Percentiles rank a stretch among this genome's conserved stretches.
Evolutionary conservation across 2,797 vertebrate species (phyloP).

Genomic region (Poliocrania exsul): DNA sequence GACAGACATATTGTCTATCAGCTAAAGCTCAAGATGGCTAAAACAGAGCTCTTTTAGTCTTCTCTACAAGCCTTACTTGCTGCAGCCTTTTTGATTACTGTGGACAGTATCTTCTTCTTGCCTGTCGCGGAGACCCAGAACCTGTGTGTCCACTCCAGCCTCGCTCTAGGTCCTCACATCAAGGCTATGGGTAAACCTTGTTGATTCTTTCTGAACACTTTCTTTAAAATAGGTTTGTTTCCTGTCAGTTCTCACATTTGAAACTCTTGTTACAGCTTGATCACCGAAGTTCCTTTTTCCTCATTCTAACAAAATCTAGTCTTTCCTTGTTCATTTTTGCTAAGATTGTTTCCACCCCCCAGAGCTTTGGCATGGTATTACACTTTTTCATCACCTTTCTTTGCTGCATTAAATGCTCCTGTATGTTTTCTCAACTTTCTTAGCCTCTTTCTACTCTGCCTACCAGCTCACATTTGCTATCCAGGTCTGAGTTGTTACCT

Average conservation of each 20-base stretch:
- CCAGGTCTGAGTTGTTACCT: neutral
- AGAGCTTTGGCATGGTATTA: neutral
- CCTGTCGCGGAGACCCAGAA: neutral
- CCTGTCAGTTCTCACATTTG: neutral
- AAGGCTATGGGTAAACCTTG: conserved; percentile 45
- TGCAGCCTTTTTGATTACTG: conserved; percentile 19
- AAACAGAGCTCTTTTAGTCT: conserved; percentile 42
- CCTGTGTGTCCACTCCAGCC: conserved; percentile 31
- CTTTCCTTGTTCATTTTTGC: neutral
- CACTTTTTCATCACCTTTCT: neutral
- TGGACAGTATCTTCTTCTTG: conserved; percentile 37
- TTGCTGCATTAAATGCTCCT: neutral
- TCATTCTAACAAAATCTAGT: neutral
- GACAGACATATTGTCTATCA: conserved; percentile 18
- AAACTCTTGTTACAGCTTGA: neutral
- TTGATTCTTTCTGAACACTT: conserved; percentile 31
- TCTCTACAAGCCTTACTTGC: conserved; percentile 36
- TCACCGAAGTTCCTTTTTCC: neutral
- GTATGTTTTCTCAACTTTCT: neutral
- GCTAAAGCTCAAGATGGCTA: conserved; percentile 57
- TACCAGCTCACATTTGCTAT: neutral
- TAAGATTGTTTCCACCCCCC: neutral
- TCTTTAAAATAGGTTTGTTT: neutral
- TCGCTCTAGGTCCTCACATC: conserved; percentile 16
- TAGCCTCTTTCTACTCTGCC: neutral